Conservation (phyloP, 2,888 invertebrate species). For the Penaeus monodon region DNA sequence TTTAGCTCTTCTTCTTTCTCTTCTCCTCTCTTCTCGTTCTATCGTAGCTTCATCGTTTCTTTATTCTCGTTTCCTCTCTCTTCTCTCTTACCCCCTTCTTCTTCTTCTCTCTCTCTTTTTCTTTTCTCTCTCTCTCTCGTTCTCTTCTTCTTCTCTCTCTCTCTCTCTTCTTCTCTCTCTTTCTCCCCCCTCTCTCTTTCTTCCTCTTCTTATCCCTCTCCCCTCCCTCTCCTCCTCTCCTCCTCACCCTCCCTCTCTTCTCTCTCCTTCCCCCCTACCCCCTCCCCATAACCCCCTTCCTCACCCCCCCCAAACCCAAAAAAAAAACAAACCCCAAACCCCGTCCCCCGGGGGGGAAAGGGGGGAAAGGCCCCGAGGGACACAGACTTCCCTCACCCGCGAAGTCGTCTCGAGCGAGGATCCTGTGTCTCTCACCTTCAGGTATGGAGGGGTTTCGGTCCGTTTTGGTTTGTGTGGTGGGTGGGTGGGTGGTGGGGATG, state of each 20-base stretch:
- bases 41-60: no score
- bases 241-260: not conserved
- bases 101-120: no score
- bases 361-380: no score
- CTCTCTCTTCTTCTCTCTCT: not conserved
- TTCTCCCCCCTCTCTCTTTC: not conserved
- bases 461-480: no score
- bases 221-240: no score
- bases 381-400: slow-evolving; percentile 29
- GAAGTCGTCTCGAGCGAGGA: slow-evolving; percentile 5
- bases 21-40: not conserved
- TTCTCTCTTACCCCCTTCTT: no score
- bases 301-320: not conserved
- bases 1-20: not conserved
- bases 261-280: not conserved
- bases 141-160: not conserved
- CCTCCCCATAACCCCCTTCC: not conserved
- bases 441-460: not conserved
- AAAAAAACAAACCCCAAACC: not conserved
- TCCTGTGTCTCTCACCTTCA: slow-evolving; percentile 20
- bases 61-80: not conserved
- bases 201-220: not conserved
- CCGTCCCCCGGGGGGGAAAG: no score
- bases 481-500: no score
- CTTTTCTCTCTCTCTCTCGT: not conserved